Evolutionary conservation across 2,888 invertebrate genomes (phyloP), one percentile per base, ranked within the genome.

Genomic region (Dynastes maya): DNA sequence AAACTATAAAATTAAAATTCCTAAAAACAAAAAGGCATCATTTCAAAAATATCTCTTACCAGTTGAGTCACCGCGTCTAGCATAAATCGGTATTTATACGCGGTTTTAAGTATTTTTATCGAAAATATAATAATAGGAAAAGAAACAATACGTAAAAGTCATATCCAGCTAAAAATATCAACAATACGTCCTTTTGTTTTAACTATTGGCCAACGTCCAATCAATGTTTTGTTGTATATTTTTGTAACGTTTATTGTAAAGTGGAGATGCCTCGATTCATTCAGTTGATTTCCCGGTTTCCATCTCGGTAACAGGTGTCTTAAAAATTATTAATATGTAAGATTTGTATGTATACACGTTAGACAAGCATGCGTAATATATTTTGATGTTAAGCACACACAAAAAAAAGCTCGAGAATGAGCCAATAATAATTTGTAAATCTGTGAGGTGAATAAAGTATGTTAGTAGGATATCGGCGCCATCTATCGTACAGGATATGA

Each of bases 91-190:
- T 55, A 55, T 71, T 51, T 70, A 70, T 70, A 11, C 9, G 3
- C 37, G 13, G 29, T 74, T 61, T 22, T 72, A 11, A 68, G 13
- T 72, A 72, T 72, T 74, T 40, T 63, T 58, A 63, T 74, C 63
- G 58, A 49, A 61, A 61, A 49, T 63, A 37, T 16, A 37, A 37
- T 37, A 37, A 37, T 37, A 63, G 45, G 16, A 45, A 67, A n/a
- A 67, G 13, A 67, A 45, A 45, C 45, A 45, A 45, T 67, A 27
- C 16, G 32, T 16, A 32, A 22, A 67, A 67, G 9, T 11, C 5
- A 49, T 6, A 49, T 22, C 45, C 2, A 5, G 8, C 49, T 49
- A 49, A 67, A 67, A 49, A 67, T 67, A 67, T 49, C 67, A 67
- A 67, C 67, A 67, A 67, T 49, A 13, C 22, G 13, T 51, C 49